Percentiles rank a stretch among this genome's conserved stretches.
Conservation (phyloP, 2,797 vertebrate species). For the Leucoraja ocellata region DNA sequence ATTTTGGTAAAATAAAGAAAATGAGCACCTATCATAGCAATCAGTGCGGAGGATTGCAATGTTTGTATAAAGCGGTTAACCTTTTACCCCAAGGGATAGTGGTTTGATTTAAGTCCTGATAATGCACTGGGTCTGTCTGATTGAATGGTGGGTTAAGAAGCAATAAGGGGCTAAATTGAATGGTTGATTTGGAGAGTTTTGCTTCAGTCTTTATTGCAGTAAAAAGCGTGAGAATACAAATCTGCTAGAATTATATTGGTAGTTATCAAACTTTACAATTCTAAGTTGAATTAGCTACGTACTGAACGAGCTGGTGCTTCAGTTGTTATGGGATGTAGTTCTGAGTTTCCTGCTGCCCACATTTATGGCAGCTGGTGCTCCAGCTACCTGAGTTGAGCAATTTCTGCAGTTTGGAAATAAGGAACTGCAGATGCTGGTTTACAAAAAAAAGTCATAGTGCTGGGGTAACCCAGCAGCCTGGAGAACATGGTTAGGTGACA, state of each 20-base stretch:
- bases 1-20: slow-evolving; percentile 36
- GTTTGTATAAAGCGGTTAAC: slow-evolving; percentile 30
- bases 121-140: neutral
- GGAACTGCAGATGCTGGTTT: too few relatives aligned
- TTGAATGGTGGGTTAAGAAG: neutral
- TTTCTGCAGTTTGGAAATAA: neutral
- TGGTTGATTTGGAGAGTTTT: neutral
- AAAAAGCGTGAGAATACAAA: neutral
- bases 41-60: slow-evolving; percentile 28
- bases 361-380: neutral
- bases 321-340: neutral
- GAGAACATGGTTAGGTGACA: too few relatives aligned
- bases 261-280: neutral
- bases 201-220: neutral
- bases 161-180: neutral
- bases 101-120: slow-evolving; percentile 31
- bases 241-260: neutral
- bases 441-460: too few relatives aligned
- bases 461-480: too few relatives aligned
- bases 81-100: slow-evolving; percentile 27
- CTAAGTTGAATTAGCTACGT: neutral
- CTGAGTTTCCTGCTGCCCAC: neutral
- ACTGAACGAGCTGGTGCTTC: neutral
- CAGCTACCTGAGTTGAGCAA: neutral
- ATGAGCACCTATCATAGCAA: slow-evolving; percentile 2